A percentile compares a stretch with the other conserved stretches of the same genome.
These are phyloP conservation scores for Drosophila pseudoananassae DNA, from an alignment of 1,140 invertebrate species.

Conservation along the genomic window DNA sequence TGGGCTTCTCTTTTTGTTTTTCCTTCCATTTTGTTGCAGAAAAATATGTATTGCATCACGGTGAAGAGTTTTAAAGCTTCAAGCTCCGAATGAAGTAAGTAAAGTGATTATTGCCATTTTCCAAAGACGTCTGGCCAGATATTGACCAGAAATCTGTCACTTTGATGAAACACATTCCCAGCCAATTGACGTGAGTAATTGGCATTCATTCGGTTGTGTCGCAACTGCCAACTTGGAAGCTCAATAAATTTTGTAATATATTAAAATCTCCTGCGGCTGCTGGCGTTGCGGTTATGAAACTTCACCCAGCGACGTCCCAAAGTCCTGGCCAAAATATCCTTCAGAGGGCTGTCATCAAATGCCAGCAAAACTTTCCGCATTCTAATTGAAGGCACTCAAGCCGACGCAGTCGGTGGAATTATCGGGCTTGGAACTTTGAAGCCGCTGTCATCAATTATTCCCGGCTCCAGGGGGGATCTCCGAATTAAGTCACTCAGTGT, in stretches of 20 bases:
- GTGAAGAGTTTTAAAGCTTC: slow-evolving; percentile 45
- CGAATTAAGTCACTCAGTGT: slow-evolving; percentile 41
- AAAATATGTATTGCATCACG: slow-evolving; percentile 61
- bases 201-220: slow-evolving; percentile 24
- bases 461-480: slow-evolving; percentile 20
- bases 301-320: background rate
- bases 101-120: background rate
- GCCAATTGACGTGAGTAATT: slow-evolving; percentile 27
- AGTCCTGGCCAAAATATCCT: background rate
- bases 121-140: background rate
- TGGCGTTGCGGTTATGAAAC: slow-evolving; percentile 9
- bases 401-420: slow-evolving; percentile 1
- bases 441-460: slow-evolving; percentile 36
- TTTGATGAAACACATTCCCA: slow-evolving; percentile 3
- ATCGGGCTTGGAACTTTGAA: slow-evolving; percentile 9
- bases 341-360: background rate
- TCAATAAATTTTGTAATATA: slow-evolving; percentile 37
- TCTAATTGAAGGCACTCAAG: slow-evolving; percentile 28
- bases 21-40: slow-evolving; percentile 18
- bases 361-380: slow-evolving; percentile 40
- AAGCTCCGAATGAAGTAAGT: background rate
- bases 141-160: background rate
- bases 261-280: slow-evolving; percentile 15
- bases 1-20: slow-evolving; percentile 44
- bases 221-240: slow-evolving; percentile 21